These are phyloP conservation scores for Phallusia fumigata DNA, from an alignment of 23 tunicate species.

Conservation along the genomic window DNA sequence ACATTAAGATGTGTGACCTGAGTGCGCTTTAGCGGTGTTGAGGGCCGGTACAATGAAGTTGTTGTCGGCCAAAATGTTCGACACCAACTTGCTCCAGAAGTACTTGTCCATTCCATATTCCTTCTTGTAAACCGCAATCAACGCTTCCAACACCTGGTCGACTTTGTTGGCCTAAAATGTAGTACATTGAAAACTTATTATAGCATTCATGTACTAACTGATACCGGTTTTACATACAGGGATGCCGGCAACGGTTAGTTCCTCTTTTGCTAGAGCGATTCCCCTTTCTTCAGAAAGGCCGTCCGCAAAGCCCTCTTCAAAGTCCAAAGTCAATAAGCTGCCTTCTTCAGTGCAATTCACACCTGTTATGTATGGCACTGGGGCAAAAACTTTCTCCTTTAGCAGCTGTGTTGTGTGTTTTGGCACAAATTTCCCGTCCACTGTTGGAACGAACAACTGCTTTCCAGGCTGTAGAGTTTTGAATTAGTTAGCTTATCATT, in stretches of 20 bases:
- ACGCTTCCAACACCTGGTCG: not conserved
- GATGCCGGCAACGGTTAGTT: not conserved
- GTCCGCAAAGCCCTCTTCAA: constrained; percentile 2
- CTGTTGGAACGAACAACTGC: constrained; percentile 1
- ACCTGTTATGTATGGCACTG: constrained; percentile 25
- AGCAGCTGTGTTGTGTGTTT: not conserved
- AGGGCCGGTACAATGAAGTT: not conserved
- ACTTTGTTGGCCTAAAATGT: not conserved
- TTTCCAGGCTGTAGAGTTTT: not conserved
- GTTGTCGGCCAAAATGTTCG: constrained; percentile 3
- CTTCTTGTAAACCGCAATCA: not conserved
- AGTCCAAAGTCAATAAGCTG: not conserved
- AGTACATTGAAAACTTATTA: no score
- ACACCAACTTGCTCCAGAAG: constrained; percentile 12
- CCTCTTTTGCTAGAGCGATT: not conserved
- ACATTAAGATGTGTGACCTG: not conserved
- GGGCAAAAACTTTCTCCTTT: not conserved
- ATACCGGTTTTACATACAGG: not conserved
- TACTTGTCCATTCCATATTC: constrained; percentile 5
- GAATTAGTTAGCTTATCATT: not conserved
- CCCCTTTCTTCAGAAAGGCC: not conserved
- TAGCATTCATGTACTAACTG: no score
- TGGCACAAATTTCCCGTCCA: constrained; percentile 30
- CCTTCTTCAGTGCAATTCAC: constrained; percentile 10
- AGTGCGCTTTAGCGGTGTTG: not conserved